Base-by-base conservation (phyloP, 1,140 invertebrate species). In the Tenebrio molitor region DNA sequence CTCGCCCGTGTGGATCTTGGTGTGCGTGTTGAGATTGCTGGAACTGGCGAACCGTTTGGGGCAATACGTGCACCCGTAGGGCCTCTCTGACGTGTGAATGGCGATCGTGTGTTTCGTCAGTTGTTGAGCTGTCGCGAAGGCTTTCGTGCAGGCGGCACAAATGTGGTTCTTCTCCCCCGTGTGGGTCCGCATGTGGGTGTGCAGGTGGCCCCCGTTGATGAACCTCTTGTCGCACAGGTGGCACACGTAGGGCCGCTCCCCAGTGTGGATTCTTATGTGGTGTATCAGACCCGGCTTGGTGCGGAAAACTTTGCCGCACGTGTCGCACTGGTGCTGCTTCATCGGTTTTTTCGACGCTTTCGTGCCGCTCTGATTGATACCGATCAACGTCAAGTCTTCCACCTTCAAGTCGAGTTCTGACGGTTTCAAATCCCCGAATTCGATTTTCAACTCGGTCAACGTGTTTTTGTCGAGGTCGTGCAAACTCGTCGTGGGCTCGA, bases 21-120 rank as follows among this genome's bases (percentile, higher is more conserved):
- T 78, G 69, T 85, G 84, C 6, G 80, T 82, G 42, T 79, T 80
- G 14, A 85, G 66, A 68, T 83, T 83, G 65, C 82, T 82, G 0
- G 83, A 84, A 72, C 81, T 82, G 4, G 81, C 82, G 74, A 83
- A 84, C 44, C 79, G 65, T 66, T 81, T 81, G 0, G 77, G 44
- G 67, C 89, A 90, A 42, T 84, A 80, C 2, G 75, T 78, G 76
- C 89, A 90, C n/a, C 82, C 79, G 74, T 88, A 88, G 0, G 88
- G 88, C 50, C 85, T 78, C 68, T 89, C 85, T 0, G 88, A 88
- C 0, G 90, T 93, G 77, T 95, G 93, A 29, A 93, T 80, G 87
- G 58, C 92, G 83, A 79, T 88, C 83, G 80, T 89, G 84, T 78
- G 87, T 84, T 88, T 87, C 0, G 86, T 87, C 10, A 88, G 68